Base-by-base conservation (phyloP, 2,113 vertebrate species). In the Pygoscelis antarcticus region DNA sequence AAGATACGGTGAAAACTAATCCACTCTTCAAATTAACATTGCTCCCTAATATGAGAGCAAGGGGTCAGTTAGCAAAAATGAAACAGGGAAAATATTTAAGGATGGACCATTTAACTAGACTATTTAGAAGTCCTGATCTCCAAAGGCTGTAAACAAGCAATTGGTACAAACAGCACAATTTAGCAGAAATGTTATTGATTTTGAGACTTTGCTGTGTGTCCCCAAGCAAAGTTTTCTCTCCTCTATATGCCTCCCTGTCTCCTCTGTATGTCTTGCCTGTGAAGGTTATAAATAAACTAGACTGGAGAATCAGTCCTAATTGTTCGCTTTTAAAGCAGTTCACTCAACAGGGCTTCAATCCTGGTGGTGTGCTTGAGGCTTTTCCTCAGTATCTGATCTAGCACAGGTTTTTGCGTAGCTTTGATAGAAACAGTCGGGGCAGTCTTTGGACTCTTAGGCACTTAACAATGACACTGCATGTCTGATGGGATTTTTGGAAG, bases 1-100 rank as follows among this genome's bases (percentile, higher is more conserved):
- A 95, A 96, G 94, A 55, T 72, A 81, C 40, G 32, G 13, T 65
- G 68, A 91, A 95, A 96, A 87, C 32, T 18, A 87, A 95, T 49
- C 68, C 54, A 30, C 66, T 93, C 80, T 46, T 89, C 92, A 44
- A 87, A 85, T 92, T 84, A 91, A 65, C 61, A 36, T 72, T 62
- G 54, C n/a, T 76, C 52, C 57, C 47, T 70, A 40, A 64, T 52
- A 76, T 4, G 30, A 74, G 40, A 96, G 47, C 23, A 71, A 81
- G 34, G 34, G 74, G 52, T 87, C 65, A 61, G 42, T 38, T 29
- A 79, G 58, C n/a, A 57, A 84, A 89, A 92, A 82, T 34, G 34
- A 75, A 92, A 61, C 0, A 44, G 16, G 27, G 69, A 75, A 82
- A 84, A 76, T 44, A 72, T 46, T 91, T 91, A 75, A 91, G 22